These are phyloP conservation scores for Oryzias woworae DNA, from an alignment of 2,113 vertebrate genomes.

Conservation along the genomic window DNA sequence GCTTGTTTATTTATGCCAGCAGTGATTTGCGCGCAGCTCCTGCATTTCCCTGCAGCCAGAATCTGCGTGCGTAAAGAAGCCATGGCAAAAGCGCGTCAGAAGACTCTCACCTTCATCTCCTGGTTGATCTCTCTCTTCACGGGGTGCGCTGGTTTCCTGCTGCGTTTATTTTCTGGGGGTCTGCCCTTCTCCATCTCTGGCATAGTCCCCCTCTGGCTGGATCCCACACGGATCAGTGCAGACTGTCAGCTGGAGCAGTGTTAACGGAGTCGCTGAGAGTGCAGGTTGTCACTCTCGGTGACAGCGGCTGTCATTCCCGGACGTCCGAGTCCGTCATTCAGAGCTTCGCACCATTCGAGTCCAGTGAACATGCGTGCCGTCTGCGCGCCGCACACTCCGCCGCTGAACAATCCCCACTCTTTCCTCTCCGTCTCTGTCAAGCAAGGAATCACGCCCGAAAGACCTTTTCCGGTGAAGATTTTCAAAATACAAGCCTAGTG, in stretches of 20 bases:
- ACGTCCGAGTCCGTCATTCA: conserved; percentile 76
- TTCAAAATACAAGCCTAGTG: conserved; percentile 32
- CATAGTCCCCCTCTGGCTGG: conserved; percentile 82
- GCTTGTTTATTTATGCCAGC: conserved; percentile 16
- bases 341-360: conserved; percentile 56
- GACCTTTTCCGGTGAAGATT: conserved; percentile 7
- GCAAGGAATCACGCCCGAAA: neutral
- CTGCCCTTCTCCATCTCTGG: conserved; percentile 97
- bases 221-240: conserved; percentile 59
- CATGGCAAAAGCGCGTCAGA: neutral
- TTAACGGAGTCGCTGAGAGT: conserved; percentile 45
- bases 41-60: neutral
- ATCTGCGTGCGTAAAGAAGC: conserved; percentile 22
- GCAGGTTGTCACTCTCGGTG: conserved; percentile 76
- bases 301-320: conserved; percentile 78
- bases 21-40: conserved; percentile 41
- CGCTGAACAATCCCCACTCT: conserved; percentile 51
- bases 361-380: conserved; percentile 64
- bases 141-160: conserved; percentile 92
- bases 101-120: conserved; percentile 91
- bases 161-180: conserved; percentile 96
- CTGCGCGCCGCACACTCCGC: conserved; percentile 49
- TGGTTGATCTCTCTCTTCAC: conserved; percentile 94
- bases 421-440: conserved; percentile 27
- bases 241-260: conserved; percentile 27